A percentile compares a stretch with the other conserved stretches of the same genome.
These are phyloP conservation scores for Borostomias antarcticus DNA, from an alignment of 2,797 vertebrate species.

Conservation along the genomic window DNA sequence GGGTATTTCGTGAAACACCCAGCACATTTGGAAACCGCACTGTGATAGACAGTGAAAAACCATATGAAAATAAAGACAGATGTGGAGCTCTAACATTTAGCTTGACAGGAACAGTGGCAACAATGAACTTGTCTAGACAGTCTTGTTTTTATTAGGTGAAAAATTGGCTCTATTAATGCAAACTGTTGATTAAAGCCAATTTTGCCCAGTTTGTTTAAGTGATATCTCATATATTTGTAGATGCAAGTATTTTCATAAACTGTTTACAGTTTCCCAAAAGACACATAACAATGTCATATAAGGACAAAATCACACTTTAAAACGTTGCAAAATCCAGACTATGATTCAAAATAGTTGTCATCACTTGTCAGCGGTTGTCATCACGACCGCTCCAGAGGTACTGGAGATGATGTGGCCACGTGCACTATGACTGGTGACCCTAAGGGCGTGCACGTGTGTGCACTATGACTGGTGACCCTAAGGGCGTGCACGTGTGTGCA, in stretches of 20 bases:
- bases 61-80: constrained; percentile 74
- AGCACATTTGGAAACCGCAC: constrained; percentile 61
- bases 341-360: background rate
- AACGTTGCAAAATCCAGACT: too few species aligned
- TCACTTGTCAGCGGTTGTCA: constrained; percentile 51
- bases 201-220: constrained; percentile 18
- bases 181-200: constrained; percentile 47
- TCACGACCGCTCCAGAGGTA: constrained; percentile 5
- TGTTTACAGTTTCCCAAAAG: too few species aligned
- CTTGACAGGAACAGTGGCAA: constrained; percentile 61
- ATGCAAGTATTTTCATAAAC: too few species aligned
- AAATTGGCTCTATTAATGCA: constrained; percentile 49
- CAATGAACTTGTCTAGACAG: constrained; percentile 60
- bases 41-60: constrained; percentile 71
- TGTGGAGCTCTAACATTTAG: constrained; percentile 68
- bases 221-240: background rate
- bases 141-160: constrained; percentile 57
- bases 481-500: too few species aligned
- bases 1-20: constrained; percentile 62
- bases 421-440: background rate
- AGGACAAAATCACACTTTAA: too few species aligned
- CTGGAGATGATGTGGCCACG: background rate
- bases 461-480: too few species aligned
- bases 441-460: too few species aligned
- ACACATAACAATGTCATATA: background rate